Conservation (phyloP, 2,113 vertebrate genomes). For the Sminthopsis crassicaudata region DNA sequence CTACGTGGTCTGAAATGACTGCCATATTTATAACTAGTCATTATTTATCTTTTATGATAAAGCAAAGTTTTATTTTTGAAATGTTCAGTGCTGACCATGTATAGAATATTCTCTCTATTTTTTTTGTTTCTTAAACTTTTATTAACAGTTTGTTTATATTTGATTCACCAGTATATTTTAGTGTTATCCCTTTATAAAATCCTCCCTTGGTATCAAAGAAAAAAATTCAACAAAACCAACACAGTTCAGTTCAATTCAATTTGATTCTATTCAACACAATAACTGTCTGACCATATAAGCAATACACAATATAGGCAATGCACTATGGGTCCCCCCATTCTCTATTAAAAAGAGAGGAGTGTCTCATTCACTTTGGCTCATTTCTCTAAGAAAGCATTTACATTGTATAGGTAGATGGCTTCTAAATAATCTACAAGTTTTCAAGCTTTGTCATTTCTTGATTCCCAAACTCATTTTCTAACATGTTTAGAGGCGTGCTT, state of each 20-base stretch:
- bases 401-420: not conserved
- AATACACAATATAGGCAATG: not conserved
- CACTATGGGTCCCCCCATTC: rapidly evolving
- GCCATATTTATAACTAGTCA: not conserved
- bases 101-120: not conserved
- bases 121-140: not conserved
- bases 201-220: not conserved
- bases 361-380: not conserved
- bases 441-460: not conserved
- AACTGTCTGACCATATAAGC: not conserved
- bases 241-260: not conserved
- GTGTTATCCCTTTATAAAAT: not conserved
- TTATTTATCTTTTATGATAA: not conserved
- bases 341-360: not conserved
- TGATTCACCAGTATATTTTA: not conserved
- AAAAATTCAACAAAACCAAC: not conserved
- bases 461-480: not conserved
- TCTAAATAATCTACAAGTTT: not conserved
- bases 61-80: not conserved
- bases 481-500: not conserved
- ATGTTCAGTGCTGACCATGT: not conserved
- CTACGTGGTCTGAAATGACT: not conserved
- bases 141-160: not conserved
- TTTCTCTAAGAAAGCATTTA: not conserved
- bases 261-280: not conserved